Conservation (phyloP, 2,113 vertebrate genomes). For the Nestor notabilis region DNA sequence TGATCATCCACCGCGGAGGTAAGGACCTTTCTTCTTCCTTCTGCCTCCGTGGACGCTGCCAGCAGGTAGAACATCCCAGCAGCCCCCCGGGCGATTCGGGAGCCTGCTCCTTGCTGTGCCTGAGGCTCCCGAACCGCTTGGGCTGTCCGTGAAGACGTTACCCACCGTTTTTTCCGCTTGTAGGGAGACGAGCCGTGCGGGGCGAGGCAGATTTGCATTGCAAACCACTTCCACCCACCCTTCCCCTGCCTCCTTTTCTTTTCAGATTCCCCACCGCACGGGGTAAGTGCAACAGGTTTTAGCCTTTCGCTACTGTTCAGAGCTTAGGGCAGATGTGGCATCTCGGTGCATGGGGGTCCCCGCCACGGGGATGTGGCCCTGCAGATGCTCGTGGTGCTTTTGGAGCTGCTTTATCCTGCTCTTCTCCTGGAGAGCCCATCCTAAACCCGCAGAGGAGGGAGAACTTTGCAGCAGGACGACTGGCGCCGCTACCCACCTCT, state of each 20-base stretch:
- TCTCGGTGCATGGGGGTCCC: slow-evolving; percentile 41
- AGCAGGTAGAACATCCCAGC: not conserved
- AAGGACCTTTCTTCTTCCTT: slow-evolving; percentile 33
- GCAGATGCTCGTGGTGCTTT: slow-evolving; percentile 7
- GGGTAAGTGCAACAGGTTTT: slow-evolving; percentile 67
- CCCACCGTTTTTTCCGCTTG: slow-evolving; percentile 70
- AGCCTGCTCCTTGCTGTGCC: not conserved
- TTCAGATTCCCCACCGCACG: slow-evolving; percentile 71
- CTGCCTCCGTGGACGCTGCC: not conserved
- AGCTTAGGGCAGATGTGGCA: slow-evolving; percentile 19
- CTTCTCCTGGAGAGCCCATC: not conserved
- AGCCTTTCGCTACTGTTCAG: slow-evolving; percentile 44
- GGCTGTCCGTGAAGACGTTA: slow-evolving; percentile 41
- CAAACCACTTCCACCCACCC: slow-evolving; percentile 73
- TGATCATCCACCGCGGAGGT: slow-evolving; percentile 97
- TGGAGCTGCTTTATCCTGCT: not conserved
- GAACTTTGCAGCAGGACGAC: not conserved
- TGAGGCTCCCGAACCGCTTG: slow-evolving; percentile 52
- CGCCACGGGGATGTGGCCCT: not conserved
- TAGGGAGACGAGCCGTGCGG: slow-evolving; percentile 66
- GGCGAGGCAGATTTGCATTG: slow-evolving; percentile 74
- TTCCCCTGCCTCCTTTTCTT: slow-evolving; percentile 72
- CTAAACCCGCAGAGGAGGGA: not conserved
- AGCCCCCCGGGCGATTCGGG: slow-evolving; percentile 43
- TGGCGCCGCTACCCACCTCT: slow-evolving; percentile 7